These are phyloP conservation scores for Sebastes vulpes DNA, from an alignment of 2,797 vertebrate species.

Conservation along the genomic window DNA sequence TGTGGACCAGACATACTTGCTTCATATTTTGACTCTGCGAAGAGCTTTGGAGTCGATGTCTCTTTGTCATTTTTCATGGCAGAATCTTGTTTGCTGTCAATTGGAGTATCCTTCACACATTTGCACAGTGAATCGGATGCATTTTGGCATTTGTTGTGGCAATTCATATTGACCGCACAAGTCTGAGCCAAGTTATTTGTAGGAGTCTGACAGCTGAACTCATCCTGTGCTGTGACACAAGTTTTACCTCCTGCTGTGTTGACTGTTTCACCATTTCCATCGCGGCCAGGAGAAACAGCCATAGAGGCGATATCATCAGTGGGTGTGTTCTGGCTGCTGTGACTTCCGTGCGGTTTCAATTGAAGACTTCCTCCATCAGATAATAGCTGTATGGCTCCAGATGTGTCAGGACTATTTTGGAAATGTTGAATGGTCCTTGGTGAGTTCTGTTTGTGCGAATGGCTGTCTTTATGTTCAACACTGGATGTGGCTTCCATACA, in stretches of 20 bases:
- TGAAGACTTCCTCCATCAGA: not conserved
- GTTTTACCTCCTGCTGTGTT: not conserved
- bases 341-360: not conserved
- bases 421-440: not conserved
- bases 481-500: not conserved
- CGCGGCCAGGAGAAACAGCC: not conserved
- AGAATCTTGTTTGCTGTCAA: not conserved
- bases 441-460: constrained; percentile 3
- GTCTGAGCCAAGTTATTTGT: constrained; percentile 25
- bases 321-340: constrained; percentile 3
- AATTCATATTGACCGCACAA: constrained; percentile 42
- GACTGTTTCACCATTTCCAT: constrained; percentile 1
- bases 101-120: not conserved
- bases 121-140: not conserved
- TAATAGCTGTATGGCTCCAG: not conserved
- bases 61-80: constrained; percentile 3
- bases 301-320: not conserved
- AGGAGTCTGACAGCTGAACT: not conserved
- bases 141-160: constrained; percentile 23
- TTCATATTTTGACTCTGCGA: constrained; percentile 5
- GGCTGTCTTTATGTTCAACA: not conserved
- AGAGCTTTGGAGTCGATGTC: not conserved
- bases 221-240: constrained; percentile 2
- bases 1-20: not conserved
- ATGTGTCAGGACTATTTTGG: not conserved